phyloP scores from a whole-genome alignment of 2,113 vertebrate species.

The Protobothrops mucrosquamatus region DNA sequence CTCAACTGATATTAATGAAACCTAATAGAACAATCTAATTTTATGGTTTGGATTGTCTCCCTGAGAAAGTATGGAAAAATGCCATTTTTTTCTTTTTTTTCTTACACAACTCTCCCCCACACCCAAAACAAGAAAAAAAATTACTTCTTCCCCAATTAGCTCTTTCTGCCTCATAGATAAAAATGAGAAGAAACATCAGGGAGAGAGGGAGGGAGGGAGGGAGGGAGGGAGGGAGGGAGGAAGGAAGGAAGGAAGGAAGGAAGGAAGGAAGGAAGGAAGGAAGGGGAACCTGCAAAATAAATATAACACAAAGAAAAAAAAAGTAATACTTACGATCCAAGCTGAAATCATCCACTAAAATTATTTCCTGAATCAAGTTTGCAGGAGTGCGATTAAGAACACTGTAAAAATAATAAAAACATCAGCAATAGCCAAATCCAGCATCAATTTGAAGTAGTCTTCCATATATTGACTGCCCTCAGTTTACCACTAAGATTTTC shows the following conservation, averaged over 20 bases:
- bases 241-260: too few species aligned
- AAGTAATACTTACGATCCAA: slow-evolving; percentile 84
- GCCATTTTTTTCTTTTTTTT: background rate
- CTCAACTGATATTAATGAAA: slow-evolving; percentile 12
- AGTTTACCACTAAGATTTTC: background rate
- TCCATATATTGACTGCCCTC: background rate
- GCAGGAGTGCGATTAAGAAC: slow-evolving; percentile 89
- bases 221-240: too few species aligned
- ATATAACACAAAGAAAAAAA: background rate
- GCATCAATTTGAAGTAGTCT: background rate
- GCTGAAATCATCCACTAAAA: slow-evolving; percentile 98
- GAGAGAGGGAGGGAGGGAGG: background rate
- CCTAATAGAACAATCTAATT: background rate
- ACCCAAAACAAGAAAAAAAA: background rate
- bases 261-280: too few species aligned
- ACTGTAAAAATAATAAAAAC: slow-evolving; percentile 63
- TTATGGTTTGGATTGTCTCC: slow-evolving; percentile 19
- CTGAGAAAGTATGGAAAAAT: slow-evolving; percentile 3
- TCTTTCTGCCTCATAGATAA: background rate
- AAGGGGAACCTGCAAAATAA: background rate
- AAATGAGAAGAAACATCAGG: background rate
- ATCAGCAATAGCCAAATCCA: background rate
- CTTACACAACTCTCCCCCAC: background rate
- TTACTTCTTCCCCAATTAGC: background rate
- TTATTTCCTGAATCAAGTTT: slow-evolving; percentile 90